Base-by-base conservation (phyloP, 2,113 vertebrate species). In the Sialia sialis region DNA sequence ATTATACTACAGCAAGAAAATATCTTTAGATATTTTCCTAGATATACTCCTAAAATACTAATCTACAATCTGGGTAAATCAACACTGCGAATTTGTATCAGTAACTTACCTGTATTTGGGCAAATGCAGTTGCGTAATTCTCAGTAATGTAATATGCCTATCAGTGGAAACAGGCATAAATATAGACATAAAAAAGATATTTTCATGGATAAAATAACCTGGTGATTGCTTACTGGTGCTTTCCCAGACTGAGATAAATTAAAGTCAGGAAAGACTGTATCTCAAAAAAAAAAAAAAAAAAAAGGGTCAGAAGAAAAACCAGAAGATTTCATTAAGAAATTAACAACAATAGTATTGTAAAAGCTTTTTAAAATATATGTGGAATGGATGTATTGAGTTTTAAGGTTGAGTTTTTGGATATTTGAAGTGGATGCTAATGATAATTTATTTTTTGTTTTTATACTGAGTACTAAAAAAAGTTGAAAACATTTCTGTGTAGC, bases 391-490 rank as follows among this genome's bases (percentile, higher is more conserved):
- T 18, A 26, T 11, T 55, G 12, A 58, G 9, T 58, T 59, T 84
- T 52, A 75, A 39, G 6, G 9, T 19, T 72, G 27, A 25, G 23
- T 80, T 73, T 17, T 10, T 66, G 76, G 21, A 9, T 90, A 82
- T 91, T 95, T 88, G 49, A 85, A 73, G 69, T 74, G 29, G 76
- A 52, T 67, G 66, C 9, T 88, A 84, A 56, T 74, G 44, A 38
- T 96, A 13, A 94, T 84, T 92, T 26, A 5, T 72, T 30, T n/a
- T 84, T 94, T 92, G n/a, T n/a, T n/a, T n/a, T 66, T 25, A 94
- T 81, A 43, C 72, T 54, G 85, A 79, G 10, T 89, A 68, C 66
- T 93, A 32, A 92, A 87, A 73, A 75, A 84, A 54, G 20, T 51
- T 64, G 7, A 94, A 92, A 73, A 84, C 36, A 77, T 72, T 41